Evolutionary conservation across 2,113 vertebrate species (phyloP).

Genomic region (Empidonax alnorum): DNA sequence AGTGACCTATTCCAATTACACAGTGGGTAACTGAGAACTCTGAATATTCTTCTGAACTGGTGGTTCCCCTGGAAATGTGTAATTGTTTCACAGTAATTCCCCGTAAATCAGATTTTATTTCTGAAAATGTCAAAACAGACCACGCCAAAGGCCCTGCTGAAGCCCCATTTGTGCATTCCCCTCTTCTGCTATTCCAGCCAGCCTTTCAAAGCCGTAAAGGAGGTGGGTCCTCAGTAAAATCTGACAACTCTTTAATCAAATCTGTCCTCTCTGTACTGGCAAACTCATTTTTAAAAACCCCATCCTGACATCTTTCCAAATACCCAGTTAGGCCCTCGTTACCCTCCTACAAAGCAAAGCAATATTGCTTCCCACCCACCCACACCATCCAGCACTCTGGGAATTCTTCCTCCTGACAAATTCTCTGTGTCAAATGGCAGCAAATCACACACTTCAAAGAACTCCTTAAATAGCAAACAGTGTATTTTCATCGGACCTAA

Average conservation of each 20-base stretch:
- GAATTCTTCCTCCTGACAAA: not conserved
- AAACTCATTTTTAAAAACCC: not conserved
- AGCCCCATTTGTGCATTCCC: not conserved
- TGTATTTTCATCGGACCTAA: not conserved
- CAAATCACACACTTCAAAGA: not conserved
- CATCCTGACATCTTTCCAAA: not conserved
- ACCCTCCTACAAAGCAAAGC: not conserved
- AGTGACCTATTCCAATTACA: not conserved
- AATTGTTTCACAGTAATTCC: not conserved
- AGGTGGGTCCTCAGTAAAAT: not conserved
- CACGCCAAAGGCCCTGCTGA: not conserved
- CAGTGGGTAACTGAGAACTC: not conserved
- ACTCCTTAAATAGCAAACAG: not conserved
- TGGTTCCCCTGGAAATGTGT: fast-evolving
- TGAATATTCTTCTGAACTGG: not conserved
- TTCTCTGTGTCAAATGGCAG: not conserved
- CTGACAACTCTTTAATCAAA: not conserved
- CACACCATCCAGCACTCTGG: not conserved
- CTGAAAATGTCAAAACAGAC: not conserved
- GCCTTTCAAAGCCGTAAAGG: not conserved
- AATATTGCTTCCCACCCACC: not conserved
- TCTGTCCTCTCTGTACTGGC: not conserved
- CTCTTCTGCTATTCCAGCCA: not conserved
- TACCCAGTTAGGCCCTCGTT: not conserved
- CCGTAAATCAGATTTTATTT: not conserved